Evolutionary conservation across 2,888 invertebrate species (phyloP).

Genomic region (Acrobeloides nanus): DNA sequence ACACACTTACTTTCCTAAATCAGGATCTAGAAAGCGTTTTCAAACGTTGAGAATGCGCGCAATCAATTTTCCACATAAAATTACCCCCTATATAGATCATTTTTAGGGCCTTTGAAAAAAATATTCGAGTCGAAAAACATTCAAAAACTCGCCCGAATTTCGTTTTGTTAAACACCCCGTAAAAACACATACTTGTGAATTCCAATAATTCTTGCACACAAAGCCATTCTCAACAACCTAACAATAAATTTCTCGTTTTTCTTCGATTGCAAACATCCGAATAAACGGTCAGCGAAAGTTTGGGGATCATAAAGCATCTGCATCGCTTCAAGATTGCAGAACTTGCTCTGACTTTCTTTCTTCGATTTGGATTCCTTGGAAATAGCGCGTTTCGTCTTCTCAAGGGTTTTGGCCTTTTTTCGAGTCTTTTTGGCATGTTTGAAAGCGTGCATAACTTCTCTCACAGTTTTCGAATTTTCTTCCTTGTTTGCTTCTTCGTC

Average conservation of each 20-base stretch:
- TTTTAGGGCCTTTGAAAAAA: no score
- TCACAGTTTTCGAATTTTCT: slow-evolving; percentile 38
- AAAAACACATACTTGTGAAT: no score
- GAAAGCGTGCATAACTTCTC: slow-evolving; percentile 75
- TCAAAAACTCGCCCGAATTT: no score
- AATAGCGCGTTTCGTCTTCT: slow-evolving; percentile 73
- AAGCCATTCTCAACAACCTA: slow-evolving; percentile 84
- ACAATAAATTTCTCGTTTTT: slow-evolving; percentile 68
- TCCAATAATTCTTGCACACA: slow-evolving; percentile 90
- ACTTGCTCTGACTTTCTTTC: slow-evolving; percentile 37
- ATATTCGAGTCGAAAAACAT: no score
- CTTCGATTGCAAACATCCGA: slow-evolving; percentile 31
- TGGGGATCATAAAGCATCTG: slow-evolving; percentile 89
- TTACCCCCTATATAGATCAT: no score
- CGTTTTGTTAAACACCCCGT: no score
- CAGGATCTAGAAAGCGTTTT: no score
- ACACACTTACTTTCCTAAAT: no score
- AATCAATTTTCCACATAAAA: no score
- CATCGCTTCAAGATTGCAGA: slow-evolving; percentile 79
- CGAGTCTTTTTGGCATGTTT: slow-evolving; percentile 89
- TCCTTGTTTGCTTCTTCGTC: slow-evolving; percentile 59
- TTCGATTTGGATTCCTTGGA: slow-evolving; percentile 42
- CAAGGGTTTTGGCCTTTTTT: slow-evolving; percentile 82
- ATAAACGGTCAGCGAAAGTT: slow-evolving; percentile 45
- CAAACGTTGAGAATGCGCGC: no score